Conservation (phyloP, 2,797 vertebrate species). For the Coracias cyanogaster region DNA sequence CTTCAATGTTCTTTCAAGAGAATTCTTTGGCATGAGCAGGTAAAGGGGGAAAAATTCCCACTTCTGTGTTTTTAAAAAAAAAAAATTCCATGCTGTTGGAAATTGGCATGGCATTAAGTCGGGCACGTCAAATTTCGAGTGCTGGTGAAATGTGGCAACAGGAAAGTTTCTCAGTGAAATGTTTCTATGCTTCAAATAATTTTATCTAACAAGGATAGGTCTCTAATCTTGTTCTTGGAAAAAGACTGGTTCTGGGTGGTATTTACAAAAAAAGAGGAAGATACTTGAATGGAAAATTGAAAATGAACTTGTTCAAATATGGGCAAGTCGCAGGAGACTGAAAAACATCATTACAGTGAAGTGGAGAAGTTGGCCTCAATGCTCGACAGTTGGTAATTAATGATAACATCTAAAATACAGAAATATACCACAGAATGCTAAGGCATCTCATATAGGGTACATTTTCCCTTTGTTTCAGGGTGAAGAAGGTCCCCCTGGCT, state of each 20-base stretch:
- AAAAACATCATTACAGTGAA: neutral
- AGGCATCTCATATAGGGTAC: neutral
- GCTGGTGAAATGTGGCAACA: neutral
- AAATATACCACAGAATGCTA: neutral
- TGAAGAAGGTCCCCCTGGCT: conserved; percentile 83
- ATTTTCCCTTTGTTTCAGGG: conserved; percentile 78
- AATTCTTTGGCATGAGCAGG: neutral
- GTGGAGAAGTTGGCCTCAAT: neutral
- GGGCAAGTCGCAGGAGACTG: neutral
- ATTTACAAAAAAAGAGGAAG: neutral
- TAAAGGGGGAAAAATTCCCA: neutral
- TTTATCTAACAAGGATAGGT: neutral
- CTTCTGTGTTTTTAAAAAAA: neutral
- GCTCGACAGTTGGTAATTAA: neutral
- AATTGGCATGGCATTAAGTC: neutral
- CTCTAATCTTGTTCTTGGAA: neutral
- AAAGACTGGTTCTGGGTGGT: neutral
- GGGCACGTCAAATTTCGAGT: neutral
- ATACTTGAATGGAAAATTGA: neutral
- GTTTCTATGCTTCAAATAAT: neutral
- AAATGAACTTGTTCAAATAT: neutral
- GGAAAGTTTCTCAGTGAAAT: neutral
- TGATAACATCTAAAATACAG: neutral
- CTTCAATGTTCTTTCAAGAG: neutral
- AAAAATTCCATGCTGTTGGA: neutral